Conservation (phyloP, 2,888 invertebrate genomes). For the Apodemia mormo region DNA sequence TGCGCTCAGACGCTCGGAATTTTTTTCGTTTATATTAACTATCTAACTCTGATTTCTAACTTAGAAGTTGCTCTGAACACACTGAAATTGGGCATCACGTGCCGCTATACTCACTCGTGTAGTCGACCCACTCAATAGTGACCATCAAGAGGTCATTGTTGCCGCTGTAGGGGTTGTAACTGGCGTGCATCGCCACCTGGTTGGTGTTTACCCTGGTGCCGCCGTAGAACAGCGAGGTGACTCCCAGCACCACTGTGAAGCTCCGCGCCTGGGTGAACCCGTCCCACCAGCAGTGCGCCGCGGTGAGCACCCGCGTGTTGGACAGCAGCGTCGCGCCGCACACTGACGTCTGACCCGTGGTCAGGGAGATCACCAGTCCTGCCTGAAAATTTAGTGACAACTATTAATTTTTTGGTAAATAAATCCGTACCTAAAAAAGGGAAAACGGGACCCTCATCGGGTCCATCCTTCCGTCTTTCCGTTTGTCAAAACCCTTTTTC, state of each 20-base stretch:
- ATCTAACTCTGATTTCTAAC: no score
- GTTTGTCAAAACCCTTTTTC: no score
- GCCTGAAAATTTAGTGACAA: constrained; percentile 44
- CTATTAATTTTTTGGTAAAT: no score
- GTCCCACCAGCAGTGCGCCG: constrained; percentile 74
- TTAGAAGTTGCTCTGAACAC: no score
- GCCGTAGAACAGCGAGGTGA: constrained; percentile 61
- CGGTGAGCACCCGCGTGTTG: constrained; percentile 58
- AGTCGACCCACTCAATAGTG: constrained; percentile 48
- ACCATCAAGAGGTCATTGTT: constrained; percentile 62
- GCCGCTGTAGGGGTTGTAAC: constrained; percentile 53
- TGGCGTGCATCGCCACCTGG: constrained; percentile 52
- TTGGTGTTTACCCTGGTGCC: constrained; percentile 57
- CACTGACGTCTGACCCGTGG: constrained; percentile 56
- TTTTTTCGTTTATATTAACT: no score
- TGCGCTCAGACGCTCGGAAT: no score
- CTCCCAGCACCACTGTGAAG: constrained; percentile 66
- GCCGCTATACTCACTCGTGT: constrained; percentile 53
- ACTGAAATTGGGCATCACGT: no score
- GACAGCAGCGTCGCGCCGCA: constrained; percentile 68
- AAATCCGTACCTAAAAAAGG: no score
- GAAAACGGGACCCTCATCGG: no score
- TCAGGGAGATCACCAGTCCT: constrained; percentile 57
- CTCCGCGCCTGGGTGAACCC: constrained; percentile 54
- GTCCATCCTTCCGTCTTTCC: no score